These are phyloP conservation scores for Thaumetopoea pityocampa DNA, from an alignment of 1,140 invertebrate genomes.

Conservation along the genomic window DNA sequence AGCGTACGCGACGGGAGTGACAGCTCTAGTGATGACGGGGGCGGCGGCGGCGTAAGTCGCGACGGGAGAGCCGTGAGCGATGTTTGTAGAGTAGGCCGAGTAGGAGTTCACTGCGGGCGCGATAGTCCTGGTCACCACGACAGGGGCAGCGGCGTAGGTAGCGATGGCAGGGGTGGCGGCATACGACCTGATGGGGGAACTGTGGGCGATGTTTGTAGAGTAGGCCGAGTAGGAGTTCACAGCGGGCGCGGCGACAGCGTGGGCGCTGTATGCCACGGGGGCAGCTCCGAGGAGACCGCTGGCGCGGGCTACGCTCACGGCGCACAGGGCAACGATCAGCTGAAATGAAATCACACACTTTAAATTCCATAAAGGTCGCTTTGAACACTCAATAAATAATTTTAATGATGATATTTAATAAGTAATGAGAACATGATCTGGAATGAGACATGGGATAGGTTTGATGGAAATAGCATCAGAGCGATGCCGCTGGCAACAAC, in stretches of 20 bases:
- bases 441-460: neutral
- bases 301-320: conserved; percentile 39
- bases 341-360: conserved; percentile 35
- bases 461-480: too few relatives aligned
- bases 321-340: conserved; percentile 44
- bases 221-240: too few relatives aligned
- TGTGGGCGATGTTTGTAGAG: too few relatives aligned
- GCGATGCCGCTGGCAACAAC: too few relatives aligned
- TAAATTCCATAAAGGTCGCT: neutral
- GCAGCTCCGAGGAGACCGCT: conserved; percentile 39
- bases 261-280: conserved; percentile 30
- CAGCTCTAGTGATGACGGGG: conserved; percentile 3
- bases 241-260: conserved; percentile 27
- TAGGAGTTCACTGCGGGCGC: conserved; percentile 26
- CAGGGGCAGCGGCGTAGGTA: conserved; percentile 24
- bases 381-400: neutral
- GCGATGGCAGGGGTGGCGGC: too few relatives aligned
- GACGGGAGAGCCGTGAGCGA: too few relatives aligned
- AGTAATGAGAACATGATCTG: neutral
- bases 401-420: neutral
- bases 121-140: conserved; percentile 26
- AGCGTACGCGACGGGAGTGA: conserved; percentile 21
- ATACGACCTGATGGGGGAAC: too few relatives aligned
- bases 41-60: conserved; percentile 30
- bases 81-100: too few relatives aligned